phyloP scores from a whole-genome alignment of 2,888 invertebrate species.

The Drosophila nr. fundita region DNA sequence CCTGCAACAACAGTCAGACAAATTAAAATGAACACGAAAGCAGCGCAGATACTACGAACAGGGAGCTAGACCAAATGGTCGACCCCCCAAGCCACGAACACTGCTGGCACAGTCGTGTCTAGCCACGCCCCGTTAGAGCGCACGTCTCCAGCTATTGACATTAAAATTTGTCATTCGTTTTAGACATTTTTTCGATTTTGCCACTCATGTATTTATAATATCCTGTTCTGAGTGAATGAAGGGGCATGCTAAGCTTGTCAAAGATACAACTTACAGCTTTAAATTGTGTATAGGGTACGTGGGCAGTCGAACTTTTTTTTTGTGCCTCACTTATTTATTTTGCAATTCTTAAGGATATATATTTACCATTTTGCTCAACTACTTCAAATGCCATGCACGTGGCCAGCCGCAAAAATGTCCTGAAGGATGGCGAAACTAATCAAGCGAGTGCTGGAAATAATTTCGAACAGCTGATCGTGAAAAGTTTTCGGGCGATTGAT shows the following conservation, averaged over 20 bases:
- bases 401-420: constrained; percentile 67
- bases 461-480: constrained; percentile 57
- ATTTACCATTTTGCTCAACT: constrained; percentile 42
- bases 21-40: constrained; percentile 80
- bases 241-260: constrained; percentile 3
- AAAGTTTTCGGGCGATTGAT: constrained; percentile 68
- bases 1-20: constrained; percentile 76
- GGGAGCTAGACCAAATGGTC: constrained; percentile 37
- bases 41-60: constrained; percentile 36
- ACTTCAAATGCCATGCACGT: constrained; percentile 71
- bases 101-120: neutral
- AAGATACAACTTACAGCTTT: neutral
- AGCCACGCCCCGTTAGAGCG: constrained; percentile 14
- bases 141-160: constrained; percentile 75
- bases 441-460: constrained; percentile 75
- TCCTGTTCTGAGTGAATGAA: neutral
- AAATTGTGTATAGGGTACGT: constrained; percentile 1
- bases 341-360: constrained; percentile 53
- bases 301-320: neutral
- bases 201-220: constrained; percentile 32
- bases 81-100: constrained; percentile 15
- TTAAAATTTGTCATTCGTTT: constrained; percentile 79
- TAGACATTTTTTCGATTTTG: constrained; percentile 41
- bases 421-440: constrained; percentile 66
- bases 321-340: constrained; percentile 49